Base-by-base conservation (phyloP, 1,140 invertebrate species). In the Zaprionus kolodkinae region DNA sequence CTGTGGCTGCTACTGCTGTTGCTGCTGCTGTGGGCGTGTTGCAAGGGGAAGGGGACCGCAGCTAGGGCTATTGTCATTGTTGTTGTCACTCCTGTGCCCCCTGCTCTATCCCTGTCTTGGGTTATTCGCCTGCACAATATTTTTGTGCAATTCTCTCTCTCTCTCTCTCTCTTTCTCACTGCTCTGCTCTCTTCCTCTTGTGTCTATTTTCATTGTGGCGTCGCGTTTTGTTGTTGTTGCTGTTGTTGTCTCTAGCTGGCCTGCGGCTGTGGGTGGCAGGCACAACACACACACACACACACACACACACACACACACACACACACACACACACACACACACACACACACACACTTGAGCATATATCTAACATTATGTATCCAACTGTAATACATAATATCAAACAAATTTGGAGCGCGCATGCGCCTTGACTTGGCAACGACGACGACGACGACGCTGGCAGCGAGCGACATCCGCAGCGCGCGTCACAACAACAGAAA, bases 221-320 rank as follows among this genome's bases (percentile, higher is more conserved):
- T 48, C 45, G 45, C 15, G 45, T 17, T 25, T 50, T 50, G 17
- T 56, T 56, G 64, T 60, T 74, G 57, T 71, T 38, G 27, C 60
- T 64, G 15, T 45, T 64, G 36, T 38, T 59, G 55, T 30, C 67
- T 38, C 17, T 33, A 65, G 64, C 52, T 64, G 71, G 59, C 85
- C 80, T 76, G 72, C 74, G 80, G 85, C 84, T 79, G 85, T 88
- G 85, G 81, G 81, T 89, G 84, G 84, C 70, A 79, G 68, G 55
- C 70, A 74, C 74, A 65, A 71, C 57, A 80, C 55, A 55, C 56
- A 65, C 48, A 60, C 50, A 48, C 61, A 55, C 30, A 12, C 50
- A 13, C 48, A 73, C 25, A 54, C 48, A 64, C 43, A 52, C 56
- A 65, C 48, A 60, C 50, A 48, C 61, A 55, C 30, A 12, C 50